Conservation (phyloP, 2,888 invertebrate genomes). For the Meteorus colon region DNA sequence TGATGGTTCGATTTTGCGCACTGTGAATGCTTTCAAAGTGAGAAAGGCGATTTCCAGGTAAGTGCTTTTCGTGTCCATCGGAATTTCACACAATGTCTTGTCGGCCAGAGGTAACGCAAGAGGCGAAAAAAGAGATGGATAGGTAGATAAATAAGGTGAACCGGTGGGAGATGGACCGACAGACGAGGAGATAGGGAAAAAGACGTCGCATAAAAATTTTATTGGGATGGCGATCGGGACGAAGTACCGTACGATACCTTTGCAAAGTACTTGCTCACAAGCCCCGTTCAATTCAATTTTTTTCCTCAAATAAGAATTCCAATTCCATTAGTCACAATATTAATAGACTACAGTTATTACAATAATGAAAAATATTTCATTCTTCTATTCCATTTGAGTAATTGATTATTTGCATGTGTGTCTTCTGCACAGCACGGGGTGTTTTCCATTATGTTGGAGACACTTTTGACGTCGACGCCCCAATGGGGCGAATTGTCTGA, state of each 20-base stretch:
- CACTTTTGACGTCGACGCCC: too few species aligned
- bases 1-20: conserved; percentile 22
- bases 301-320: background rate
- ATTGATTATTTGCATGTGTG: background rate
- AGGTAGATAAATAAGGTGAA: background rate
- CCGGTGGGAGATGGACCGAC: too few species aligned
- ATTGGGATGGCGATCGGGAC: background rate
- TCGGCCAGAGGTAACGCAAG: background rate
- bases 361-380: background rate
- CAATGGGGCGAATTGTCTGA: too few species aligned
- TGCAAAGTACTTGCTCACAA: background rate
- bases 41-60: conserved; percentile 45
- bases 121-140: background rate
- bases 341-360: background rate
- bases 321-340: background rate
- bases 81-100: conserved; percentile 35
- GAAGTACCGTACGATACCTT: background rate
- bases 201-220: background rate
- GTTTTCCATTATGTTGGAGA: too few species aligned
- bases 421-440: too few species aligned
- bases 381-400: background rate
- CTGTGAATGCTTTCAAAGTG: conserved; percentile 33
- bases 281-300: background rate
- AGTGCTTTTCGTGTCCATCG: conserved; percentile 48
- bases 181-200: background rate